Evolutionary conservation across 1,140 invertebrate genomes (phyloP).

Genomic region (Coenobita brevimanus): DNA sequence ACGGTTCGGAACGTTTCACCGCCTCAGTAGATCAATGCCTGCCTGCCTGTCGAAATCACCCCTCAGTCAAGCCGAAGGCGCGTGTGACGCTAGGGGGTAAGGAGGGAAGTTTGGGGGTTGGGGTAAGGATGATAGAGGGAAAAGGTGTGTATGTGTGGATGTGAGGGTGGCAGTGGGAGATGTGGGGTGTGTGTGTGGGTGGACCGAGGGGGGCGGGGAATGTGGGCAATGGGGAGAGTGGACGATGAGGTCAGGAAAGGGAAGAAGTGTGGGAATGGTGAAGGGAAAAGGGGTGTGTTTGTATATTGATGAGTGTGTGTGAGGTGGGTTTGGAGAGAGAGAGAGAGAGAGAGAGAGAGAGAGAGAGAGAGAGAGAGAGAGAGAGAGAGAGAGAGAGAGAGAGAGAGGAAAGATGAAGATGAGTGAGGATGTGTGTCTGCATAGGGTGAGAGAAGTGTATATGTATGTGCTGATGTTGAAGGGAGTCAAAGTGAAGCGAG

Average conservation of each 20-base stretch:
- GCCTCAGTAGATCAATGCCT: too few species aligned
- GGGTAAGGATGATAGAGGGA: background rate
- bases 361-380: conserved; percentile 2
- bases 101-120: too few species aligned
- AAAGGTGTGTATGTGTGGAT: background rate
- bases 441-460: background rate
- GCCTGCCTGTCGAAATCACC: too few species aligned
- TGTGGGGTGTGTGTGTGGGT: too few species aligned
- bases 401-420: background rate
- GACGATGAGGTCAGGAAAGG: background rate
- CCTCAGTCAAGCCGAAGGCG: too few species aligned
- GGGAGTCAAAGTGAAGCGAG: background rate
- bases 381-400: conserved; percentile 18
- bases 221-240: background rate
- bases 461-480: too few species aligned
- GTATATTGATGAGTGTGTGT: background rate
- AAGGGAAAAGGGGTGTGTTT: too few species aligned
- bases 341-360: conserved; percentile 28
- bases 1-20: too few species aligned
- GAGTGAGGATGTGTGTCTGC: background rate
- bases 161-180: too few species aligned
- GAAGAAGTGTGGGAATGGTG: background rate
- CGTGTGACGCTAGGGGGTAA: too few species aligned
- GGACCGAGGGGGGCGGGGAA: too few species aligned
- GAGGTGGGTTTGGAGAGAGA: background rate